phyloP scores from a whole-genome alignment of 2,113 vertebrate genomes.

The Andinoacara biseriatus region DNA sequence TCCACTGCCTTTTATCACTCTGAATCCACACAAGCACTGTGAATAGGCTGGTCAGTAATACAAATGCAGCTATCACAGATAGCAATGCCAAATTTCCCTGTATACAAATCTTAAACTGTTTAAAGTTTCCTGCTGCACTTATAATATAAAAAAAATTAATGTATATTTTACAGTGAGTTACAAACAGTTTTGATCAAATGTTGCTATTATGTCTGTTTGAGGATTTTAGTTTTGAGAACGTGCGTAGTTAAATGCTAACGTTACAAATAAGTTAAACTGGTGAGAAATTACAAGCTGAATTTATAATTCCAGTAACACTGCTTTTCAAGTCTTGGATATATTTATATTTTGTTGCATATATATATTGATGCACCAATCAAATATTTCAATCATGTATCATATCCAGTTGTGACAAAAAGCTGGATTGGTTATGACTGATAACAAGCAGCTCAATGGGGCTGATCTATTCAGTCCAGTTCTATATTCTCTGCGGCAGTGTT shows the following conservation, averaged over 20 bases:
- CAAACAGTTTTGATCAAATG: neutral
- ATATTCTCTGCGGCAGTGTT: fast-evolving
- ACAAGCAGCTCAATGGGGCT: neutral
- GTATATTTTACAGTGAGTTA: neutral
- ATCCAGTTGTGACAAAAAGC: neutral
- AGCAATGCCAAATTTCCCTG: slow-evolving; percentile 1
- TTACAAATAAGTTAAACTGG: fast-evolving
- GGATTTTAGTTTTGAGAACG: neutral
- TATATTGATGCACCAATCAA: neutral
- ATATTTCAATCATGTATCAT: neutral
- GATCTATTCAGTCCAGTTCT: neutral
- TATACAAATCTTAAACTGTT: slow-evolving; percentile 5
- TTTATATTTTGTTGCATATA: neutral
- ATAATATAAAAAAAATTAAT: no score
- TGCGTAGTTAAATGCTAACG: neutral
- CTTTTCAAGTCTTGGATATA: neutral
- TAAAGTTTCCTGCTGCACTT: neutral
- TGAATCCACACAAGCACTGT: slow-evolving; percentile 55
- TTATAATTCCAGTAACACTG: neutral
- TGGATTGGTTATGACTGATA: neutral
- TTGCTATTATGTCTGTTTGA: no score
- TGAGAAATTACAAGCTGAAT: no score
- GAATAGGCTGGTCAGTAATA: slow-evolving; percentile 42
- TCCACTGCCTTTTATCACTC: slow-evolving; percentile 60
- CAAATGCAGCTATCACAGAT: slow-evolving; percentile 46